A percentile compares a stretch with the other conserved stretches of the same genome.
phyloP scores from a whole-genome alignment of 2,113 vertebrate genomes.

The Bufo gargarizans region DNA sequence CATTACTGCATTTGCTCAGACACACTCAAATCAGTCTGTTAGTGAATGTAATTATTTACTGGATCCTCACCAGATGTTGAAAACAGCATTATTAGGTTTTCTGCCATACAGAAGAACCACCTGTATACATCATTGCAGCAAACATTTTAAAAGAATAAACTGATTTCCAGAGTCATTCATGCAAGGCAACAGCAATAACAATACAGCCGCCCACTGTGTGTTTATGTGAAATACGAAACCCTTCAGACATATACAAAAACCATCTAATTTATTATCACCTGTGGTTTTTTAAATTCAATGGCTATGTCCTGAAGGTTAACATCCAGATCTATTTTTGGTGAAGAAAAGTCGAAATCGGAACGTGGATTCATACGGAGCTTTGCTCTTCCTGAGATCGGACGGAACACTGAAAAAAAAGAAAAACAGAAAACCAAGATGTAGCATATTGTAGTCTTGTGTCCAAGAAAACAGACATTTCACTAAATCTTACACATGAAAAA shows the following conservation, averaged over 20 bases:
- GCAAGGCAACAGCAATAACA: not conserved
- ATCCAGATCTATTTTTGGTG: constrained; percentile 89
- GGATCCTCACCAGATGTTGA: not conserved
- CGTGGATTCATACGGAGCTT: constrained; percentile 95
- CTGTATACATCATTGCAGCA: not conserved
- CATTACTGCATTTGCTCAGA: not conserved
- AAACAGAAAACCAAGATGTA: not conserved
- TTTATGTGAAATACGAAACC: not conserved
- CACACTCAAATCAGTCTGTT: not conserved
- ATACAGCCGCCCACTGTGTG: not conserved
- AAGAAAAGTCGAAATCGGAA: constrained; percentile 92
- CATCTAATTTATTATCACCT: constrained; percentile 73
- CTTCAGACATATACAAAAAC: not conserved
- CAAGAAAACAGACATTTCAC: no score
- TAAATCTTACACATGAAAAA: no score
- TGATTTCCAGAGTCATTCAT: not conserved
- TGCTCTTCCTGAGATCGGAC: constrained; percentile 90
- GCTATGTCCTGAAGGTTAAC: constrained; percentile 89
- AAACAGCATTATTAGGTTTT: not conserved
- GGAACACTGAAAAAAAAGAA: constrained; percentile 80
- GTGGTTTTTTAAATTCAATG: constrained; percentile 89
- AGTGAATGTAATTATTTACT: not conserved
- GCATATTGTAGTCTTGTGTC: not conserved
- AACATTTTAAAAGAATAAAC: not conserved
- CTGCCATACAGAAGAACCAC: not conserved